A percentile compares a stretch with the other conserved stretches of the same genome.
These are phyloP conservation scores for Andrena fulva DNA, from an alignment of 2,888 invertebrate genomes.

Conservation along the genomic window DNA sequence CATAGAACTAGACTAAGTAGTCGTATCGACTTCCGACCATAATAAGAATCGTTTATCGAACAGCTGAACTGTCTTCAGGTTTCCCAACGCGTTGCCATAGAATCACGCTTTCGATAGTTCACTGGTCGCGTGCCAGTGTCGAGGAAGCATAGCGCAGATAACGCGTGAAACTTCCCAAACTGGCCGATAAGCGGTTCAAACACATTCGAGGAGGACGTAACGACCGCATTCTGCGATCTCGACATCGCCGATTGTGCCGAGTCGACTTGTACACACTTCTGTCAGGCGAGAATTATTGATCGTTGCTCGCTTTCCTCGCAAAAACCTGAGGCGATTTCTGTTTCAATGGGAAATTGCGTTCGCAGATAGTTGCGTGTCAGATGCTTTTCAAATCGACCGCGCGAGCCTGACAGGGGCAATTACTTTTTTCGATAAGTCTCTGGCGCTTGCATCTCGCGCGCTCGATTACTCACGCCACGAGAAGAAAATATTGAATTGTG, in stretches of 20 bases:
- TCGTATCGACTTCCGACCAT: not conserved
- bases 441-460: not conserved
- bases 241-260: not conserved
- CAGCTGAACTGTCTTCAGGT: not conserved
- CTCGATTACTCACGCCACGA: not conserved
- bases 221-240: not conserved
- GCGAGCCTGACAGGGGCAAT: not conserved
- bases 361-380: not conserved
- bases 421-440: not conserved
- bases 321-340: not conserved
- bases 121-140: constrained; percentile 7
- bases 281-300: not conserved
- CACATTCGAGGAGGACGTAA: not conserved
- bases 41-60: not conserved
- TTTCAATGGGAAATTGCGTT: not conserved
- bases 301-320: not conserved
- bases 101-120: not conserved
- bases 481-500: not conserved
- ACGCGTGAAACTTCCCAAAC: not conserved
- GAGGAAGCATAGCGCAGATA: not conserved
- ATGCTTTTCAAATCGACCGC: constrained; percentile 23
- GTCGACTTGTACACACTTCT: constrained; percentile 8
- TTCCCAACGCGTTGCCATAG: constrained; percentile 36
- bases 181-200: not conserved
- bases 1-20: not conserved